phyloP scores from a whole-genome alignment of 2,888 invertebrate species.

The Melieria crassipennis region DNA sequence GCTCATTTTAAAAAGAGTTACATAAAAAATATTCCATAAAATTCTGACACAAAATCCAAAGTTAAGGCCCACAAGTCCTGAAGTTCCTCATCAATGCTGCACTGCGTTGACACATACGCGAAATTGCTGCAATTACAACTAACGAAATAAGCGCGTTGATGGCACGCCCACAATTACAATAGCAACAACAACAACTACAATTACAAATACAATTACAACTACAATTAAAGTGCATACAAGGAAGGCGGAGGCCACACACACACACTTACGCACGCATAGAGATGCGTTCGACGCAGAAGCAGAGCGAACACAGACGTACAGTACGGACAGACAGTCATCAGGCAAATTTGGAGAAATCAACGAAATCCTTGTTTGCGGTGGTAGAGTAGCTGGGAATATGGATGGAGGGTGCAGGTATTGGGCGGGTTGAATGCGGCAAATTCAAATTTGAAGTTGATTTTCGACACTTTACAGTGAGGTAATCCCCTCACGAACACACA shows the following conservation, averaged over 20 bases:
- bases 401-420: too few species aligned
- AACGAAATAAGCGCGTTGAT: conserved; percentile 3
- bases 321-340: neutral
- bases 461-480: conserved; percentile 43
- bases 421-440: conserved; percentile 42
- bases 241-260: neutral
- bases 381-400: too few species aligned
- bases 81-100: too few species aligned
- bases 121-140: conserved; percentile 29
- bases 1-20: too few species aligned
- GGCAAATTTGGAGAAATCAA: neutral
- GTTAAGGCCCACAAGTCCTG: too few species aligned
- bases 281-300: neutral
- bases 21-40: too few species aligned
- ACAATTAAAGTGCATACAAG: neutral
- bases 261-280: neutral
- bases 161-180: conserved; percentile 34
- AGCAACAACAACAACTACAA: conserved; percentile 35
- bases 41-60: too few species aligned
- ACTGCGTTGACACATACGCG: neutral
- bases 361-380: neutral
- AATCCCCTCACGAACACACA: conserved; percentile 22
- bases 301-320: too few species aligned
- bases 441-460: conserved; percentile 43
- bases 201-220: conserved; percentile 27